Evolutionary conservation across 2,888 invertebrate species (phyloP).

Genomic region (Sipha maydis): DNA sequence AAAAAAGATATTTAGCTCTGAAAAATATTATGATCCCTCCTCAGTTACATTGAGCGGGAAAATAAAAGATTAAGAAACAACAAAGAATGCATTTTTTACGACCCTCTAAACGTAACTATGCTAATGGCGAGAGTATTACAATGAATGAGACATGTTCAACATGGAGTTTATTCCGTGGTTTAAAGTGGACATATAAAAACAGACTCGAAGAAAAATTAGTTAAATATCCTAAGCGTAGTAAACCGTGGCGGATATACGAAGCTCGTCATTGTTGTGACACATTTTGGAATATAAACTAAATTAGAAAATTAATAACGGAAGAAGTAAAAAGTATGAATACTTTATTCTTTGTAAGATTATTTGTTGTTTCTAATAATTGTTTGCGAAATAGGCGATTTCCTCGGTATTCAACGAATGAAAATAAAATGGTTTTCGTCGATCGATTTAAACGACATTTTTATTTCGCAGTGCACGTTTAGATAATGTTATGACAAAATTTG

Average conservation of each 20-base stretch:
- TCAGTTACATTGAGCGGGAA: not conserved
- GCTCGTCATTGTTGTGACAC: no score
- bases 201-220: not conserved
- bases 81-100: not conserved
- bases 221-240: not conserved
- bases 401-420: no score
- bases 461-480: no score
- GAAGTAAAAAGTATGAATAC: no score
- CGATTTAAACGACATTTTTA: no score
- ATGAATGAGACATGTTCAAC: not conserved
- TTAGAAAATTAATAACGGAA: no score
- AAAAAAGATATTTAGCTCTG: not conserved
- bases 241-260: not conserved
- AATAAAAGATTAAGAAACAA: conserved; percentile 11
- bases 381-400: no score
- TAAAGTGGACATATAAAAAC: not conserved
- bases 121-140: conserved; percentile 19
- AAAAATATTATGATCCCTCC: not conserved
- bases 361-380: no score
- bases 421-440: no score
- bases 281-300: no score
- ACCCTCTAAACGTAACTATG: not conserved
- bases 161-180: not conserved
- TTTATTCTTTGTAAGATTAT: no score
- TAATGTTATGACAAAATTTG: no score